Evolutionary conservation across 2,113 vertebrate genomes (phyloP), one percentile per base, ranked within the genome.

Genomic region (Rafetus swinhoei): DNA sequence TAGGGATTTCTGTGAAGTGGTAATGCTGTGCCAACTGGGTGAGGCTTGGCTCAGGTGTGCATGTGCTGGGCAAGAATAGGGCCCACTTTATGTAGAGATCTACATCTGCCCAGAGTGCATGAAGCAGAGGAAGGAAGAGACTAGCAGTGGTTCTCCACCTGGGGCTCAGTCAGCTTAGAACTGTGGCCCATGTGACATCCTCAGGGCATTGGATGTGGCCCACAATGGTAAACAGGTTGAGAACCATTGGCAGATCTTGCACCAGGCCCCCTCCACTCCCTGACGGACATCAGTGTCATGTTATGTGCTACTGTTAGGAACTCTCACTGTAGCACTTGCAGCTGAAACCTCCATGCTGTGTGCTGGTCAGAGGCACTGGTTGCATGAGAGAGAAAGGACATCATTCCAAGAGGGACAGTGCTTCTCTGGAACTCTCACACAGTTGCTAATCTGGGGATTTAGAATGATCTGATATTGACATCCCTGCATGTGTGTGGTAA

Each of bases 41-140:
- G 8, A 87, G 88, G 1, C n/a, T 19, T 0, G 14, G 88, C 89
- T 53, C 1, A 0, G 79, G 6, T 35, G 3, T 0, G 12, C 14
- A 35, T 1, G 74, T 1, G 52, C 39, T 0, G 83, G 24, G 39
- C 79, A 19, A 2, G 39, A 29, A 0, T 18, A 29, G 87, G 57
- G 5, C 52, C 79, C 27, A 0, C 65, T n/a, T 32, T 0, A 11
- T 4, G 0, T 1, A 59, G 16, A 72, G 32, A 69, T n/a, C 32
- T 72, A 35, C n/a, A 72, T 72, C 65, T 72, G 65, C 65, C 65
- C 65, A 69, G 32, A 25, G 24, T 45, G 39, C 74, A 14, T 22
- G 39, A n/a, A 21, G 18, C 32, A 69, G n/a, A 35, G 65, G n/a
- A 35, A 72, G 65, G 65, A 72, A 35, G 65, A 13, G 15, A 69